phyloP scores from a whole-genome alignment of 1,140 invertebrate species.

The Bathynomus jamesi region DNA sequence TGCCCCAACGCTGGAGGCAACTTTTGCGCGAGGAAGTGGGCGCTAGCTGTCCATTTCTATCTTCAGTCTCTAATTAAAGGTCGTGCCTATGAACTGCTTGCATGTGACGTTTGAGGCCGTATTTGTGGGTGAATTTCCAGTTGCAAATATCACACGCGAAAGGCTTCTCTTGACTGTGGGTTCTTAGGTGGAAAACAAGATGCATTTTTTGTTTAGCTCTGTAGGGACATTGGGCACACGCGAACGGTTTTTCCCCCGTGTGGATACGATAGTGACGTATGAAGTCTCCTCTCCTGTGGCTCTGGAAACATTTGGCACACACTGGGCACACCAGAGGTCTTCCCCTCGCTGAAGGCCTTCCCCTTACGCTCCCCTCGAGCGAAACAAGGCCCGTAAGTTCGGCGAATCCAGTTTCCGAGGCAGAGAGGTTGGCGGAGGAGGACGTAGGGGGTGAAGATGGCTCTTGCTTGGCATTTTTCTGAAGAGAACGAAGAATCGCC shows the following conservation, averaged over 20 bases:
- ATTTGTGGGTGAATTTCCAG: constrained; percentile 8
- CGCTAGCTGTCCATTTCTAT: too few species aligned
- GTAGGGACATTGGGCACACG: constrained; percentile 15
- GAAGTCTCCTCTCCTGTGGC: constrained; percentile 5
- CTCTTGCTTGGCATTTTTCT: too few species aligned
- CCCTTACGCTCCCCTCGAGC: too few species aligned
- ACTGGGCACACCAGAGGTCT: constrained; percentile 2
- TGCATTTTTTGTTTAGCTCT: constrained; percentile 7
- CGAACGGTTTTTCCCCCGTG: constrained; percentile 12
- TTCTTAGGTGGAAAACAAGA: constrained; percentile 6
- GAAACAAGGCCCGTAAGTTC: too few species aligned
- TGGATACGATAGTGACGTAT: constrained; percentile 3
- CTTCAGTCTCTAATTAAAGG: neutral
- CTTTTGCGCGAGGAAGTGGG: too few species aligned
- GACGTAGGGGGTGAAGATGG: too few species aligned
- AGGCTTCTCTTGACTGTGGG: constrained; percentile 13
- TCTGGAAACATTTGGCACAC: constrained; percentile 3
- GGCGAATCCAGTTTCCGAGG: too few species aligned
- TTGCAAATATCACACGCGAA: constrained; percentile 6
- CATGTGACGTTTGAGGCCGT: constrained; percentile 12
- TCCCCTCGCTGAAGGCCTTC: too few species aligned
- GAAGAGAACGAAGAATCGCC: too few species aligned
- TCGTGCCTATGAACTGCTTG: constrained; percentile 7
- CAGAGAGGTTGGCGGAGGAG: too few species aligned
- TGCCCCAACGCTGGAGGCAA: too few species aligned